Conservation (phyloP, 37 sponge, comb jelly and placozoan genomes). For the Halisarca cf. caerulea region DNA sequence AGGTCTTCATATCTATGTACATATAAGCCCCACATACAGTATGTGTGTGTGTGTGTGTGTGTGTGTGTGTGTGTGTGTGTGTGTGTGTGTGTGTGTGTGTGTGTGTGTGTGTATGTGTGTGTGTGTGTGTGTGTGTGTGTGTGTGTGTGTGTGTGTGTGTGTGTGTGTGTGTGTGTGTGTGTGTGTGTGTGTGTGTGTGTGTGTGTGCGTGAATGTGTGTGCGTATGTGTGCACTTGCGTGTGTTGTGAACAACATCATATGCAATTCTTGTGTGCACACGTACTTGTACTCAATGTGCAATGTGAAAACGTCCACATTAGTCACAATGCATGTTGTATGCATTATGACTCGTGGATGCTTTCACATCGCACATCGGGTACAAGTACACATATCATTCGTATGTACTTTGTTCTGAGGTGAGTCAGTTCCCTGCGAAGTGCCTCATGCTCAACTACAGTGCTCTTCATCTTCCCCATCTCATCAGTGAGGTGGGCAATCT, state of each 20-base stretch:
- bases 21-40: neutral
- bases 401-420: neutral
- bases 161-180: conserved; percentile 32
- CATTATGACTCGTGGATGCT: too few relatives aligned
- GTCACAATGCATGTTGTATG: too few relatives aligned
- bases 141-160: conserved; percentile 15
- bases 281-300: neutral
- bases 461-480: neutral
- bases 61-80: neutral
- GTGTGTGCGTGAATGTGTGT: too few relatives aligned
- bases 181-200: neutral
- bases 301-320: neutral
- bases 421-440: neutral
- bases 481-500: conserved; percentile 9
- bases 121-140: conserved; percentile 7
- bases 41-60: neutral
- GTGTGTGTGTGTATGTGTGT: conserved; percentile 23
- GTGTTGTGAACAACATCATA: too few relatives aligned
- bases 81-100: conserved; percentile 7
- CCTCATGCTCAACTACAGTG: conserved; percentile 1
- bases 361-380: too few relatives aligned
- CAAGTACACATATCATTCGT: too few relatives aligned
- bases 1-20: neutral
- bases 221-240: neutral
- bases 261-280: neutral